Conservation (phyloP, 2,113 vertebrate genomes). For the Okapia johnstoni region DNA sequence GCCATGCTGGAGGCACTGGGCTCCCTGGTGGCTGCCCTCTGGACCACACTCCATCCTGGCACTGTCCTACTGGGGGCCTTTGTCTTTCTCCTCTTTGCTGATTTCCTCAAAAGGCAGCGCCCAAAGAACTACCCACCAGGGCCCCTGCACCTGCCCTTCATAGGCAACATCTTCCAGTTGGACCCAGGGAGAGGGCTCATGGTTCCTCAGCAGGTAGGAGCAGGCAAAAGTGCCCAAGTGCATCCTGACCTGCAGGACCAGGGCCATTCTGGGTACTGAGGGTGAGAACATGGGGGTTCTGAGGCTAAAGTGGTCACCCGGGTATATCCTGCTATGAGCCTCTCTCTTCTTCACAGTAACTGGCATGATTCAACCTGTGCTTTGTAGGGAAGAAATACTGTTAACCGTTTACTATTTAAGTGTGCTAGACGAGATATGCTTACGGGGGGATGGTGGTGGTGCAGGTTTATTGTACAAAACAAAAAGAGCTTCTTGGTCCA, state of each 20-base stretch:
- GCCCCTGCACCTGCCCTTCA: conserved; percentile 77
- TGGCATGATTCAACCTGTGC: not conserved
- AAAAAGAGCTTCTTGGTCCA: not conserved
- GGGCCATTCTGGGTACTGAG: not conserved
- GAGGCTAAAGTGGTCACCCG: not conserved
- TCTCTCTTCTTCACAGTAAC: not conserved
- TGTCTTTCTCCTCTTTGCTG: conserved; percentile 74
- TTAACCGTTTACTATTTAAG: not conserved
- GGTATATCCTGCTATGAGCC: not conserved
- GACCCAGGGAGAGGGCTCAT: fast-evolving
- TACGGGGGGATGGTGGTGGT: not conserved
- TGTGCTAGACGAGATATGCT: not conserved
- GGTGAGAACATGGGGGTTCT: not conserved
- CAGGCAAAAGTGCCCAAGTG: fast-evolving
- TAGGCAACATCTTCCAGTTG: conserved; percentile 76
- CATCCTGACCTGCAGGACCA: not conserved
- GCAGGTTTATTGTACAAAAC: not conserved
- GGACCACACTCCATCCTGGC: conserved; percentile 67
- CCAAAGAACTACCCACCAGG: conserved; percentile 81
- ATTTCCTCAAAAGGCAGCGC: conserved; percentile 76
- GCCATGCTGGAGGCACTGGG: not conserved
- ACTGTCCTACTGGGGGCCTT: conserved; percentile 75
- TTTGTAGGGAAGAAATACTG: not conserved
- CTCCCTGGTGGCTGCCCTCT: conserved; percentile 24
- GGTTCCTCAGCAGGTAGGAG: fast-evolving